These are phyloP conservation scores for Synanceia verrucosa DNA, from an alignment of 2,797 vertebrate genomes.

Conservation along the genomic window DNA sequence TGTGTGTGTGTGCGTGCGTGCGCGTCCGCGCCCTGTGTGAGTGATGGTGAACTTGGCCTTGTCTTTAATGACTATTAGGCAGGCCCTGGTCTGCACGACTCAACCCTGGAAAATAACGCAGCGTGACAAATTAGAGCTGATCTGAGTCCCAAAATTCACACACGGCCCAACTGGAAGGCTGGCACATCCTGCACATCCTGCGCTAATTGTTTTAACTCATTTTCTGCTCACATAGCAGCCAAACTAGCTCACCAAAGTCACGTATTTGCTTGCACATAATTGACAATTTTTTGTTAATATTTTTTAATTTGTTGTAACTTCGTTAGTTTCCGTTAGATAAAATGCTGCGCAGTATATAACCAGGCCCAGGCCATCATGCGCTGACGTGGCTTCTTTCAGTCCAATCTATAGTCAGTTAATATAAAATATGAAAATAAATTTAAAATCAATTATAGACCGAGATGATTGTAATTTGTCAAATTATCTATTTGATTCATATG, in stretches of 20 bases:
- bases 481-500: not conserved
- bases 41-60: constrained; percentile 73
- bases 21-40: constrained; percentile 5
- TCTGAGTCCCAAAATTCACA: constrained; percentile 56
- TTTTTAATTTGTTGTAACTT: constrained; percentile 5
- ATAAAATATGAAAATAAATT: not conserved
- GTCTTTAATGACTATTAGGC: constrained; percentile 71
- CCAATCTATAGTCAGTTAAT: constrained; percentile 4
- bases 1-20: not conserved
- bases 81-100: constrained; percentile 58
- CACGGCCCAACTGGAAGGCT: constrained; percentile 31
- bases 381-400: constrained; percentile 35
- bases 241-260: constrained; percentile 17
- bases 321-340: not conserved
- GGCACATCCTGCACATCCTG: constrained; percentile 38
- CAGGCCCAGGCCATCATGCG: not conserved
- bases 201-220: constrained; percentile 51
- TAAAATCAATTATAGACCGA: not conserved
- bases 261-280: constrained; percentile 1
- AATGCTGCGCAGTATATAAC: not conserved
- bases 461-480: not conserved
- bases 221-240: constrained; percentile 34
- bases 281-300: not conserved
- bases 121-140: constrained; percentile 70
- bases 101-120: constrained; percentile 73